Evolutionary conservation across 1,140 invertebrate genomes (phyloP).

Genomic region (Drosophila ercepeae): DNA sequence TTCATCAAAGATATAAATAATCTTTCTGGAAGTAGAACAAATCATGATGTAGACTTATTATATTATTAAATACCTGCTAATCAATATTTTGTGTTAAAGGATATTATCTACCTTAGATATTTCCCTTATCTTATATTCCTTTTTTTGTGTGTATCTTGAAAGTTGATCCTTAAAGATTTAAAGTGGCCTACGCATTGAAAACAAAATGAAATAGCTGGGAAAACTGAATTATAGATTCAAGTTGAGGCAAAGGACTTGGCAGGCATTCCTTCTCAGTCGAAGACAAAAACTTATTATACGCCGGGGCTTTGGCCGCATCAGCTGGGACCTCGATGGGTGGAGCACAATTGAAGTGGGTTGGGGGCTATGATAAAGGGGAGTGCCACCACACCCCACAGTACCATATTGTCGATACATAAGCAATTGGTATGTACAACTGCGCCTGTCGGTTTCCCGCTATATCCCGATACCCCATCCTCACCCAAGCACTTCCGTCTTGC

Average conservation of each 20-base stretch:
- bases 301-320: slow-evolving; percentile 51
- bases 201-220: slow-evolving; percentile 24
- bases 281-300: slow-evolving; percentile 73
- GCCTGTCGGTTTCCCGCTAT: slow-evolving; percentile 45
- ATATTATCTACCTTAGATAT: too few relatives aligned
- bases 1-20: too few relatives aligned
- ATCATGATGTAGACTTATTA: too few relatives aligned
- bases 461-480: slow-evolving; percentile 1
- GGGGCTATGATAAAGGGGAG: not conserved
- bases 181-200: slow-evolving; percentile 35
- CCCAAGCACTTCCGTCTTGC: slow-evolving; percentile 5
- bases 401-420: slow-evolving; percentile 78
- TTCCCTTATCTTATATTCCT: not conserved
- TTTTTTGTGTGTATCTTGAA: not conserved
- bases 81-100: too few relatives aligned
- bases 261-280: slow-evolving; percentile 19
- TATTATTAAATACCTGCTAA: too few relatives aligned
- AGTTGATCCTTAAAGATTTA: slow-evolving; percentile 14
- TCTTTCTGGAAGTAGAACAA: too few relatives aligned
- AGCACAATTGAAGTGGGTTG: not conserved
- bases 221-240: slow-evolving; percentile 68
- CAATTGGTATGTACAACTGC: slow-evolving; percentile 79
- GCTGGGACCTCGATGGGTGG: slow-evolving; percentile 41
- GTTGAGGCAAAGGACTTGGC: slow-evolving; percentile 50
- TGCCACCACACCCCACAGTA: slow-evolving; percentile 3